phyloP scores from a whole-genome alignment of 2,888 invertebrate species.

The Tetramorium bicarinatum region DNA sequence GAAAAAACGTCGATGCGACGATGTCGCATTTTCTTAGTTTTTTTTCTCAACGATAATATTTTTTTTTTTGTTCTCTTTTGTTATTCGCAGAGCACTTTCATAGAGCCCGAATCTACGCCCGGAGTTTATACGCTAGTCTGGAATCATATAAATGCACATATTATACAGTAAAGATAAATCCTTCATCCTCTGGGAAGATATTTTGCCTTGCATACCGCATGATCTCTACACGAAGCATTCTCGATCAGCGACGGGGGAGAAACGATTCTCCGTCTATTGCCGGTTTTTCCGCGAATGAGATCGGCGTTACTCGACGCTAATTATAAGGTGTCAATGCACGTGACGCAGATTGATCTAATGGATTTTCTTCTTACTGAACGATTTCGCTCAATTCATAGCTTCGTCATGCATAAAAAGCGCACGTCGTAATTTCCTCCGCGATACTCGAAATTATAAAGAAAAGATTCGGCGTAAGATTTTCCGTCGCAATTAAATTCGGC shows the following conservation, averaged over 20 bases:
- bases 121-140: constrained; percentile 85
- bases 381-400: not conserved
- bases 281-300: constrained; percentile 30
- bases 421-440: too few relatives aligned
- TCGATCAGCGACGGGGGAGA: constrained; percentile 62
- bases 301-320: not conserved
- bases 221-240: constrained; percentile 75
- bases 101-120: constrained; percentile 84
- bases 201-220: constrained; percentile 80
- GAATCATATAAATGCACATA: constrained; percentile 86
- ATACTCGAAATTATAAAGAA: not conserved
- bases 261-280: constrained; percentile 64
- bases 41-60: constrained; percentile 34
- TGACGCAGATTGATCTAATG: not conserved
- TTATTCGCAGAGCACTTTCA: constrained; percentile 83
- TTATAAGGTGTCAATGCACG: not conserved
- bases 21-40: constrained; percentile 29
- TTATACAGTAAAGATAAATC: constrained; percentile 84
- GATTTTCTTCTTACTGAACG: not conserved
- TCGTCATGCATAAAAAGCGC: not conserved
- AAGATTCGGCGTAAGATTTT: not conserved
- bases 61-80: constrained; percentile 67
- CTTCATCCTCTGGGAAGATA: constrained; percentile 66
- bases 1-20: constrained; percentile 26
- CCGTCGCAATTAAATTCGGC: not conserved